A percentile compares a stretch with the other conserved stretches of the same genome.
Conservation (phyloP, 2,113 vertebrate genomes). For the Crotalus viridis region DNA sequence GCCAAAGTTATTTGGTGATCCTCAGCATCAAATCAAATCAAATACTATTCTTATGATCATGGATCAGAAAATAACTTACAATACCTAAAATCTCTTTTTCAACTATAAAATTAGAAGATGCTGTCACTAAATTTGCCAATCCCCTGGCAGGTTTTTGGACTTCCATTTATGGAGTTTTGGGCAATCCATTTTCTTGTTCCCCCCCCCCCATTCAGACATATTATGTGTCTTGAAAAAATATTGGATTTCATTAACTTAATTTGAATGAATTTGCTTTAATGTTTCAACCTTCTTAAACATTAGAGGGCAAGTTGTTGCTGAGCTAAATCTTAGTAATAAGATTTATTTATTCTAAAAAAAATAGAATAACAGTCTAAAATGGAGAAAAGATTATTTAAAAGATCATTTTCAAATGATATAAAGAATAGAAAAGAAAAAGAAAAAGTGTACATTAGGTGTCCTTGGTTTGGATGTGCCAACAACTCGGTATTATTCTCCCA, state of each 20-base stretch:
- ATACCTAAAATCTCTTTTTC: background rate
- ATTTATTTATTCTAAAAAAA: background rate
- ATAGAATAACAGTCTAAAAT: background rate
- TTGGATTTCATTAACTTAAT: background rate
- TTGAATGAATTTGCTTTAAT: background rate
- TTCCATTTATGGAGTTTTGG: background rate
- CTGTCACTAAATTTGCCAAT: background rate
- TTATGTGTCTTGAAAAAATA: background rate
- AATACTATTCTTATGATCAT: background rate
- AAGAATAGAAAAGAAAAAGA: background rate
- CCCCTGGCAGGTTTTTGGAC: background rate
- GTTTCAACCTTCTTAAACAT: background rate
- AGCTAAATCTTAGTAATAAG: background rate
- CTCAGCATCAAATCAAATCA: background rate
- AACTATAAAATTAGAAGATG: background rate
- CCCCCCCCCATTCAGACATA: background rate
- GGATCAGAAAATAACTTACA: background rate
- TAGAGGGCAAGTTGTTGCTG: background rate
- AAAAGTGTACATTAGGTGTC: background rate
- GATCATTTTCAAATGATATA: background rate
- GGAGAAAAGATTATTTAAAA: background rate
- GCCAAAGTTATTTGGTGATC: background rate
- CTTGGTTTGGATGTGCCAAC: background rate
- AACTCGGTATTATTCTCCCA: background rate
- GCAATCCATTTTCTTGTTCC: background rate